These are phyloP conservation scores for Ornithoptera alexandrae DNA, from an alignment of 2,888 invertebrate species.

Conservation along the genomic window DNA sequence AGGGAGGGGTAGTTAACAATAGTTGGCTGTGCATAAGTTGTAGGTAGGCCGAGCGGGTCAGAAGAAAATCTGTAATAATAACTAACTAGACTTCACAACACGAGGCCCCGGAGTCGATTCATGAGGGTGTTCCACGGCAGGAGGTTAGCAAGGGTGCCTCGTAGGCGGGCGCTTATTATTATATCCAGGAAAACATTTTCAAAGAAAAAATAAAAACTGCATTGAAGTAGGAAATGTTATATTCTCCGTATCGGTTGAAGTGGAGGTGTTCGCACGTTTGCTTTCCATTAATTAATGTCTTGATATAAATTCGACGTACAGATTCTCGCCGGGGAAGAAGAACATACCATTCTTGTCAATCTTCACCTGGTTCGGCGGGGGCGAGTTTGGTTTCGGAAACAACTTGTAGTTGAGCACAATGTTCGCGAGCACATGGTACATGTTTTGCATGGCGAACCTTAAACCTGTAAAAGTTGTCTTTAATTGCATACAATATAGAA, in stretches of 20 bases:
- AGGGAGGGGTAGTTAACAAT: no score
- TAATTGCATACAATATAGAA: background rate
- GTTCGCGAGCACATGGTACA: slow-evolving; percentile 21
- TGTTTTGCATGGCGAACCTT: slow-evolving; percentile 28
- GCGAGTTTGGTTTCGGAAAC: background rate
- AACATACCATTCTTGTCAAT: slow-evolving; percentile 30
- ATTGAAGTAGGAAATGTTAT: background rate
- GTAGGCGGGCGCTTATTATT: no score
- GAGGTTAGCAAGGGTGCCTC: no score
- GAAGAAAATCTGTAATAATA: no score
- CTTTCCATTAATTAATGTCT: slow-evolving; percentile 6
- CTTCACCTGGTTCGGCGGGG: slow-evolving; percentile 10
- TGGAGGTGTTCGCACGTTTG: no score
- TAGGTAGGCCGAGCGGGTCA: no score
- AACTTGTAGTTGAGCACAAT: slow-evolving; percentile 28
- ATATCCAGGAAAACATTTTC: no score
- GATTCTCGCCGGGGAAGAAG: slow-evolving; percentile 27
- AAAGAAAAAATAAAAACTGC: no score
- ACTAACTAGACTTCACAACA: no score
- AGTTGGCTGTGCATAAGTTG: no score
- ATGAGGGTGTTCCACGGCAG: no score
- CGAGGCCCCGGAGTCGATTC: no score
- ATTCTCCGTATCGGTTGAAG: background rate
- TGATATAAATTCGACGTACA: slow-evolving; percentile 29
- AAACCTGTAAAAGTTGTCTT: slow-evolving; percentile 25